Percentiles rank a stretch among this genome's conserved stretches.
These are phyloP conservation scores for Nasua narica DNA, from an alignment of 2,797 vertebrate genomes.

Conservation along the genomic window DNA sequence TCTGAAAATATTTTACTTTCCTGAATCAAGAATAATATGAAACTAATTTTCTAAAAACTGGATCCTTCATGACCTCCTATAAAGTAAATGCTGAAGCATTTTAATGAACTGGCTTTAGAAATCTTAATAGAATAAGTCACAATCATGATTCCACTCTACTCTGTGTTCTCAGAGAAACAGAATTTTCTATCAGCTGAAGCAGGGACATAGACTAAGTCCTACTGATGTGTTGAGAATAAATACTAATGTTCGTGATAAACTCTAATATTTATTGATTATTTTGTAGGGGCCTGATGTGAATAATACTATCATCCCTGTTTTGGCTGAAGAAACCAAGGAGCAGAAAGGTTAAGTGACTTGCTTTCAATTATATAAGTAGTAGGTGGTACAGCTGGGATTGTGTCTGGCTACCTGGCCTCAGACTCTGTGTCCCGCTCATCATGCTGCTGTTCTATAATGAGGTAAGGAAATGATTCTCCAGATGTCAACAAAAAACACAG, in stretches of 20 bases:
- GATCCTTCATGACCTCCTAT: neutral
- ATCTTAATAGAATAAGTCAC: neutral
- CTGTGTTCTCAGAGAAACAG: neutral
- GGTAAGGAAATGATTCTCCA: neutral
- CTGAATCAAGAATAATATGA: neutral
- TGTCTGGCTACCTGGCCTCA: neutral
- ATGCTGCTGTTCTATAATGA: neutral
- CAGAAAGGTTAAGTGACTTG: neutral
- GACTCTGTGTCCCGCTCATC: no score
- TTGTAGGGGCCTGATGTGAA: neutral
- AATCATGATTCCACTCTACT: neutral
- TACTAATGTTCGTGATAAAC: neutral
- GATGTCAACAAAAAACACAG: neutral
- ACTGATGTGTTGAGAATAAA: neutral
- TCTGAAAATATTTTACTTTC: conserved; percentile 17
- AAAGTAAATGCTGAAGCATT: neutral
- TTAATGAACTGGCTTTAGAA: neutral
- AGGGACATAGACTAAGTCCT: neutral
- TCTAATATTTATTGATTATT: neutral
- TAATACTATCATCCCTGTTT: neutral
- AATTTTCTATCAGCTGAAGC: neutral
- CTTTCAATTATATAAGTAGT: neutral
- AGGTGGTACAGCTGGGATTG: no score
- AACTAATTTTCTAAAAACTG: neutral
- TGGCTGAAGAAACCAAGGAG: neutral